Evolutionary conservation across 2,113 vertebrate species (phyloP), one percentile per base, ranked within the genome.

Genomic region (Aphyosemion australe): DNA sequence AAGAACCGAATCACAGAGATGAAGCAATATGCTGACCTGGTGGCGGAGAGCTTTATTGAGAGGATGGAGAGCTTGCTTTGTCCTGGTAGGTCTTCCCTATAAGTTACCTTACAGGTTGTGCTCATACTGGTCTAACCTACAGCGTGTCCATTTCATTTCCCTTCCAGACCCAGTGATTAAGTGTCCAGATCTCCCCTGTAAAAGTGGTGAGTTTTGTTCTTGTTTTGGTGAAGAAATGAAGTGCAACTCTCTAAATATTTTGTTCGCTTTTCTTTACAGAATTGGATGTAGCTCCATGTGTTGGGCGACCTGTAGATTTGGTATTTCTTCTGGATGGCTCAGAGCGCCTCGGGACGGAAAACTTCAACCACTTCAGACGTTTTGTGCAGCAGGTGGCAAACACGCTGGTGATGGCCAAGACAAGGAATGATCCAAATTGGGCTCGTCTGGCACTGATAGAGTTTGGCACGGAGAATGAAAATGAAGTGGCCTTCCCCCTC

Each of bases 121-220:
- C 4, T 12, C 15, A 6, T 2, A 8, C 37, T 37, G 51, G 7
- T 52, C 46, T 80, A n/a, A 83, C n/a, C 7, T 31, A 12, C 42
- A 54, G 49, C 32, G 0, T 34, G 2, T 32, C 18, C 12, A 14
- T 74, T 50, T 51, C 2, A 41, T 74, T 76, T 80, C 18, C 48
- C 71, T 19, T 93, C 16, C 79, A 99, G 97, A 98, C 58, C 96
- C 97, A 1, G 91, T 93, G 78, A 91, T 94, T 0, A 91, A 98
- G 77, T 99, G 97, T 42, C 97, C 96, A 0, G 95, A 99, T 42
- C 92, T 99, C 41, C 95, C 96, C 46, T 99, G 97, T 78, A 93
- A 94, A 83, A 91, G 89, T 88, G 95, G 97, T 99, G 95, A 90
- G 88, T 69, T 13, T 50, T 48, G 8, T 26, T 68, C 4, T 41